Evolutionary conservation across 2,113 vertebrate genomes (phyloP).

Genomic region (Pachycephala philippinensis): DNA sequence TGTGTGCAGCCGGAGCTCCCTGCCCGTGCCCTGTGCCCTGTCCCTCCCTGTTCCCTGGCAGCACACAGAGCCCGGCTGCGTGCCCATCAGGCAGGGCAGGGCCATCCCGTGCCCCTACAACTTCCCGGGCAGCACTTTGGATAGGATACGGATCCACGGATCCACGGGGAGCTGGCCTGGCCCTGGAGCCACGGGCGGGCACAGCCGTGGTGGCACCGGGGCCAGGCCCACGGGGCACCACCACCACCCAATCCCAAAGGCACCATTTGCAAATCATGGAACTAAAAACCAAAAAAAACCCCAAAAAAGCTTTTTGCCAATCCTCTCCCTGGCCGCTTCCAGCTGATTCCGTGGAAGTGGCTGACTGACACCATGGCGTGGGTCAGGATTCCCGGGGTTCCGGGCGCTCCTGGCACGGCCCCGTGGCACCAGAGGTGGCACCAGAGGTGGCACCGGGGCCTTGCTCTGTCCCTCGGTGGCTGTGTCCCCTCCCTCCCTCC

Average conservation of each 20-base stretch:
- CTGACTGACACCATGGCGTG: not conserved
- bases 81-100: not conserved
- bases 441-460: not conserved
- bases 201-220: not conserved
- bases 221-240: not conserved
- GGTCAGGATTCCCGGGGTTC: not conserved
- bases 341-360: not conserved
- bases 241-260: not conserved
- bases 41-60: not conserved
- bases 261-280: accelerated
- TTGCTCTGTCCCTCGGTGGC: not conserved
- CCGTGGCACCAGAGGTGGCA: slow-evolving; percentile 37
- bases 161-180: not conserved
- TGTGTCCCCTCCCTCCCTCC: not conserved
- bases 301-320: not conserved
- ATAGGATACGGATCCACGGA: not conserved
- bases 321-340: not conserved
- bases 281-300: not conserved
- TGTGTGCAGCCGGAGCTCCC: not conserved
- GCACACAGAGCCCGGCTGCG: not conserved
- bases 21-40: not conserved
- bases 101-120: not conserved
- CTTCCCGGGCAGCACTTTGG: slow-evolving; percentile 23
- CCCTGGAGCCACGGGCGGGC: not conserved
- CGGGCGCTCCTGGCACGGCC: slow-evolving; percentile 39